A percentile compares a stretch with the other conserved stretches of the same genome.
Evolutionary conservation across 2,888 invertebrate species (phyloP).

Genomic region (Coelopa pilipes): DNA sequence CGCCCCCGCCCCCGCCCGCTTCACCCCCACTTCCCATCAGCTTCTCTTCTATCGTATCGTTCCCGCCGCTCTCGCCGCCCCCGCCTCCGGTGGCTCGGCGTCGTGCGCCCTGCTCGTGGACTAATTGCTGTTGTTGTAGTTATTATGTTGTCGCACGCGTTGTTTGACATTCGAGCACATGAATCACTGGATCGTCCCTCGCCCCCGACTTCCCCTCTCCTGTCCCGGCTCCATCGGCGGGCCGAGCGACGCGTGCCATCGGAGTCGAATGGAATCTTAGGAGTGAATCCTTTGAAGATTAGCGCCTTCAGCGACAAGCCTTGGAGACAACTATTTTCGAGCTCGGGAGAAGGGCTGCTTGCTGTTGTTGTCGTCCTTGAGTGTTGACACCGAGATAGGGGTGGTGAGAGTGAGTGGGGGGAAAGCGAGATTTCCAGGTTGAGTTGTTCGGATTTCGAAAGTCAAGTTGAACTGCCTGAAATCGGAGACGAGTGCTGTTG

Average conservation of each 20-base stretch:
- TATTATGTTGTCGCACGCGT: constrained; percentile 19
- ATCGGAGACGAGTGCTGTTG: not conserved
- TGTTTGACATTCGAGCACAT: constrained; percentile 14
- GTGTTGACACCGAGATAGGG: too few species aligned
- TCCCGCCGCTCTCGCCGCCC: not conserved
- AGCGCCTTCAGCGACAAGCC: not conserved
- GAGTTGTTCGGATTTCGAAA: not conserved
- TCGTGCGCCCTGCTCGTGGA: not conserved
- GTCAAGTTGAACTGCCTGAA: not conserved
- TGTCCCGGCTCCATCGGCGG: not conserved
- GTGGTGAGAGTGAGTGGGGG: too few species aligned
- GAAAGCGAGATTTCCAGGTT: too few species aligned
- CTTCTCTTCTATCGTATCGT: not conserved
- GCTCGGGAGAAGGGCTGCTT: too few species aligned
- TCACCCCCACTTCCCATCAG: too few species aligned
- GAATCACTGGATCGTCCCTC: not conserved
- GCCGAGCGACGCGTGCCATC: constrained; percentile 9
- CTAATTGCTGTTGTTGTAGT: not conserved
- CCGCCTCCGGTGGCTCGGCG: too few species aligned
- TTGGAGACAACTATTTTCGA: too few species aligned
- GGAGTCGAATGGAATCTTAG: constrained; percentile 15
- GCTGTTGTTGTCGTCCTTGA: too few species aligned
- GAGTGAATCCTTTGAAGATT: constrained; percentile 10
- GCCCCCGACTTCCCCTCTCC: not conserved
- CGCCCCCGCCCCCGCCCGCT: too few species aligned